phyloP scores from a whole-genome alignment of 2,113 vertebrate species.

The Alouatta palliata region DNA sequence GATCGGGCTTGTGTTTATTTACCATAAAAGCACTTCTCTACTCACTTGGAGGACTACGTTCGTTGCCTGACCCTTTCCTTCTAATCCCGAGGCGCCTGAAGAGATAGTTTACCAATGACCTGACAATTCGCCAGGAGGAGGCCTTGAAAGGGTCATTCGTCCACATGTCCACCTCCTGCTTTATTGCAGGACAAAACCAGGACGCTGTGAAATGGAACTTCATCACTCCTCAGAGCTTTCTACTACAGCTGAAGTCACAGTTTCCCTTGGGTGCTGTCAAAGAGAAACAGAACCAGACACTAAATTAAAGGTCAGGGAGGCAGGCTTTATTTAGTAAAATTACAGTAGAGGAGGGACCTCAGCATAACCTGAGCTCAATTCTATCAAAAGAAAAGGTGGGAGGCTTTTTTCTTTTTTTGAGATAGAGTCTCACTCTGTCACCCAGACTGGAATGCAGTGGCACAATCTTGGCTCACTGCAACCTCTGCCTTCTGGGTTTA shows the following conservation, averaged over 20 bases:
- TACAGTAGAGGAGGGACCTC: background rate
- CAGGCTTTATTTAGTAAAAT: background rate
- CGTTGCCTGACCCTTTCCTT: background rate
- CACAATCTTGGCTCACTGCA: too few species aligned
- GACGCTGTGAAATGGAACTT: background rate
- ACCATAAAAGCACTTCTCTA: background rate
- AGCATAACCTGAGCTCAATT: background rate
- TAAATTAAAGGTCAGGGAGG: background rate
- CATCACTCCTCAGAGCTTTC: background rate
- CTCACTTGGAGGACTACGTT: background rate
- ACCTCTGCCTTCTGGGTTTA: too few species aligned
- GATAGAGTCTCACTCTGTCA: too few species aligned
- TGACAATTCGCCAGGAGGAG: background rate
- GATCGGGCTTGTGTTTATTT: background rate
- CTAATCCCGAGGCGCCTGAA: background rate
- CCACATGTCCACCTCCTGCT: background rate
- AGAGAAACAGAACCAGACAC: background rate
- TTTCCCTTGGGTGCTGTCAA: background rate
- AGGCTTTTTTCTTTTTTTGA: too few species aligned
- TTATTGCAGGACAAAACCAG: background rate
- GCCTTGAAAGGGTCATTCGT: background rate
- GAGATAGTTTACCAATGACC: background rate
- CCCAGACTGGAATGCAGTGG: too few species aligned
- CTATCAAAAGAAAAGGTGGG: background rate
- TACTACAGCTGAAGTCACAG: background rate